Percentiles rank a stretch among this genome's conserved stretches.
phyloP scores from a whole-genome alignment of 37 sponge, comb jelly and placozoan species.

The Chondrilla cf. caribensis region DNA sequence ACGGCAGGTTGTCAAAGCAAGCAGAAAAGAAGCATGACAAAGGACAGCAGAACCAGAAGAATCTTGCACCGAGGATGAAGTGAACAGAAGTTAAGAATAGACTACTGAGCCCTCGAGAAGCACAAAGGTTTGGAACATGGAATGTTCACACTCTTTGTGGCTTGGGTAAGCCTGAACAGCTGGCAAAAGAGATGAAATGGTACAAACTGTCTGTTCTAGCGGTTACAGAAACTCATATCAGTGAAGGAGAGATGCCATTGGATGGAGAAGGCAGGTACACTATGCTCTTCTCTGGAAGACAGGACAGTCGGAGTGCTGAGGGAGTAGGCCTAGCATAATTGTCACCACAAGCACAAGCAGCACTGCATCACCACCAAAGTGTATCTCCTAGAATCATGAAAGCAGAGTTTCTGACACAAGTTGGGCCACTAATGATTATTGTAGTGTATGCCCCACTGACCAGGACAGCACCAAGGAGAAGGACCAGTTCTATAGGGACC shows the following conservation, averaged over 20 bases:
- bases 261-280: conserved; percentile 15
- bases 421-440: conserved; percentile 8
- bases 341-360: conserved; percentile 17
- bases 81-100: neutral
- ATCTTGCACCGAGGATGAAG: no score
- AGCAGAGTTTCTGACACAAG: neutral
- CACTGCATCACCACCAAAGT: conserved; percentile 3
- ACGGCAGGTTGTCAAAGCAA: neutral
- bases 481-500: conserved; percentile 17
- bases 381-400: conserved; percentile 16
- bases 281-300: conserved; percentile 10
- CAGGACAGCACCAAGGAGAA: conserved; percentile 8
- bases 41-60: conserved; percentile 1
- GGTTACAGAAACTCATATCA: conserved; percentile 16
- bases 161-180: neutral
- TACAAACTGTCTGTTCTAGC: conserved; percentile 13
- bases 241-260: conserved; percentile 2
- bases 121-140: conserved; percentile 16
- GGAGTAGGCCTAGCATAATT: conserved; percentile 25
- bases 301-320: neutral
- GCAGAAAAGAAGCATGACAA: neutral
- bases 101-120: conserved; percentile 18
- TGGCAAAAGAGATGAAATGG: conserved; percentile 9
- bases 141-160: conserved; percentile 1
- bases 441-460: conserved; percentile 15